phyloP scores from a whole-genome alignment of 2,888 invertebrate species.

The Thymelicus sylvestris region DNA sequence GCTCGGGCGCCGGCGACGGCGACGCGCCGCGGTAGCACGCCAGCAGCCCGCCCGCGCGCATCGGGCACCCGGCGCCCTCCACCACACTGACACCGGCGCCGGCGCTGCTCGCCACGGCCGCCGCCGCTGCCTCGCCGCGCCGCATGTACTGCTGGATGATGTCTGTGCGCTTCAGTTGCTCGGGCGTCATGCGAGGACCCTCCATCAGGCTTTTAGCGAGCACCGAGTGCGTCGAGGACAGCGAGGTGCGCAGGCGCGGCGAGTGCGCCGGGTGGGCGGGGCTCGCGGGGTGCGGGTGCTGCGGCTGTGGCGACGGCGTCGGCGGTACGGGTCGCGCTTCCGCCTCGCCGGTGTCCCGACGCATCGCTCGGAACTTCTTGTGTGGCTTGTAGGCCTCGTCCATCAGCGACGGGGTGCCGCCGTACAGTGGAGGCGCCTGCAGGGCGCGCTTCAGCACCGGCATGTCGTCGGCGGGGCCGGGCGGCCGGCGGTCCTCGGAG shows the following conservation, averaged over 20 bases:
- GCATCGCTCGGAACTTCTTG: conserved; percentile 95
- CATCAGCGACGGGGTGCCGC: conserved; percentile 95
- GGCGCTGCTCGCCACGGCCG: conserved; percentile 62
- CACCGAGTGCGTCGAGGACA: conserved; percentile 95
- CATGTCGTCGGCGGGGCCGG: conserved; percentile 93
- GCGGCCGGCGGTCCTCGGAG: conserved; percentile 83
- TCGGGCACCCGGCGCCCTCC: conserved; percentile 73
- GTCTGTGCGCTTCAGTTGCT: conserved; percentile 96
- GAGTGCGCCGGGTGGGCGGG: conserved; percentile 79
- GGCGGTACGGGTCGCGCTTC: conserved; percentile 78
- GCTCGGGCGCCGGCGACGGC: conserved; percentile 79
- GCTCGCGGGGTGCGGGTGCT: conserved; percentile 77
- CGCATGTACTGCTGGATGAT: conserved; percentile 97
- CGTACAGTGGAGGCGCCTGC: conserved; percentile 96
- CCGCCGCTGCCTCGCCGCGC: conserved; percentile 86
- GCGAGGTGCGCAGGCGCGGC: conserved; percentile 82
- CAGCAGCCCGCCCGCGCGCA: conserved; percentile 66
- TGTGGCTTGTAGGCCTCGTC: conserved; percentile 98
- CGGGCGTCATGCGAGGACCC: conserved; percentile 96
- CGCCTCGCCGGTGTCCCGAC: conserved; percentile 92
- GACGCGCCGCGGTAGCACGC: conserved; percentile 70
- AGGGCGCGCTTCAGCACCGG: conserved; percentile 96
- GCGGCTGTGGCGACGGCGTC: conserved; percentile 82
- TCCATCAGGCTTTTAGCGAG: conserved; percentile 96
- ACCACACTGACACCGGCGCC: conserved; percentile 70